Evolutionary conservation across 2,888 invertebrate genomes (phyloP).

Genomic region (Plagodis pulveraria): DNA sequence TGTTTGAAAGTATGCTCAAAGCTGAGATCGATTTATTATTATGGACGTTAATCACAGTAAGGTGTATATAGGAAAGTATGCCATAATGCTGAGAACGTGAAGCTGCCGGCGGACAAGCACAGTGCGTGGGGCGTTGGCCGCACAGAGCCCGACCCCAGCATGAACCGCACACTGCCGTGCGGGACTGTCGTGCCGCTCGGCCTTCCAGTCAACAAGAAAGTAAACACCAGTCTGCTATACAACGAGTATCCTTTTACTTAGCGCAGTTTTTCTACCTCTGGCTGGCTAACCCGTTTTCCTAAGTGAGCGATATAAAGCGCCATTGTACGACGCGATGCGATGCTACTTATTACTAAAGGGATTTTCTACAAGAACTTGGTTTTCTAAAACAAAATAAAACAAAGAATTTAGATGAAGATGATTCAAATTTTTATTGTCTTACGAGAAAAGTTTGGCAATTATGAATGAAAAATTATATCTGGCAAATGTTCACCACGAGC

Average conservation of each 20-base stretch:
- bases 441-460: too few species aligned
- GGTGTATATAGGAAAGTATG: slow-evolving; percentile 88
- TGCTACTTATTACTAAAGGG: too few species aligned
- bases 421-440: too few species aligned
- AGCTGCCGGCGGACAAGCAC: slow-evolving; percentile 93
- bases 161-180: slow-evolving; percentile 81
- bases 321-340: too few species aligned
- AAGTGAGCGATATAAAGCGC: neutral
- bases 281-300: neutral
- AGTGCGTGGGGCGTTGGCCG: slow-evolving; percentile 95
- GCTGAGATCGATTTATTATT: too few species aligned
- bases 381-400: too few species aligned
- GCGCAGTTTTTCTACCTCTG: too few species aligned
- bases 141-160: slow-evolving; percentile 92
- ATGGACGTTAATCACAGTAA: neutral
- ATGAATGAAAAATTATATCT: too few species aligned
- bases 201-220: slow-evolving; percentile 76
- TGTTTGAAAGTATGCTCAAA: too few species aligned
- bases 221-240: slow-evolving; percentile 88
- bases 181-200: slow-evolving; percentile 93
- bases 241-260: slow-evolving; percentile 93
- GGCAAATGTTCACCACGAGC: too few species aligned
- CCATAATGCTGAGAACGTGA: slow-evolving; percentile 88
- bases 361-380: too few species aligned
- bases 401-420: too few species aligned